Conservation (phyloP, 1,140 invertebrate species). For the Apis mellifera region DNA sequence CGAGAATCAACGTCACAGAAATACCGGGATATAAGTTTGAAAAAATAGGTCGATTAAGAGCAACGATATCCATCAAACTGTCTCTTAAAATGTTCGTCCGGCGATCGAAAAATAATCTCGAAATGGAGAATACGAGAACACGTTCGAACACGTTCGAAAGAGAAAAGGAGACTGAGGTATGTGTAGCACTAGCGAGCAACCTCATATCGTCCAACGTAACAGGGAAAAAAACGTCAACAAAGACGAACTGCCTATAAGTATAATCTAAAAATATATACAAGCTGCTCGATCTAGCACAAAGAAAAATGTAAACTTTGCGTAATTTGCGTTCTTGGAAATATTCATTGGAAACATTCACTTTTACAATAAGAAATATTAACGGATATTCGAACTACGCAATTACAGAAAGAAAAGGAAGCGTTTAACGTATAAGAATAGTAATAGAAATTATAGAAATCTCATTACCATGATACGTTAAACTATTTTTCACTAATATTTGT, state of each 20-base stretch:
- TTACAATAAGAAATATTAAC: too few species aligned
- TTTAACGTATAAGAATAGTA: too few species aligned
- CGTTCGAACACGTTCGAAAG: background rate
- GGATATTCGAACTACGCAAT: too few species aligned
- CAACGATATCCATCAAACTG: slow-evolving; percentile 13
- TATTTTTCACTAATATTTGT: background rate
- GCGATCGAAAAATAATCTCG: slow-evolving; percentile 36
- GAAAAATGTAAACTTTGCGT: background rate
- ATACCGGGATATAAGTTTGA: background rate
- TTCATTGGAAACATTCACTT: too few species aligned
- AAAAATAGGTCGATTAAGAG: slow-evolving; percentile 39
- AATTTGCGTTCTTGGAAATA: background rate
- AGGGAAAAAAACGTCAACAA: slow-evolving; percentile 29
- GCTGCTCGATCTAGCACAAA: background rate
- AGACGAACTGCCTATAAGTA: background rate
- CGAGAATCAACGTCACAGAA: slow-evolving; percentile 22
- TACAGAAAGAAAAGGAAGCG: too few species aligned
- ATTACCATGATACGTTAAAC: background rate
- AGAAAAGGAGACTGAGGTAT: slow-evolving; percentile 8
- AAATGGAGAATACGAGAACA: slow-evolving; percentile 14
- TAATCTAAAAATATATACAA: slow-evolving; percentile 24
- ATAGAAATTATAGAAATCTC: background rate
- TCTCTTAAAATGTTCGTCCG: slow-evolving; percentile 33
- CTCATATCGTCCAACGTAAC: slow-evolving; percentile 17
- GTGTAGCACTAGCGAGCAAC: background rate